These are phyloP conservation scores for Abscondita cerata DNA, from an alignment of 2,888 invertebrate species.

Conservation along the genomic window DNA sequence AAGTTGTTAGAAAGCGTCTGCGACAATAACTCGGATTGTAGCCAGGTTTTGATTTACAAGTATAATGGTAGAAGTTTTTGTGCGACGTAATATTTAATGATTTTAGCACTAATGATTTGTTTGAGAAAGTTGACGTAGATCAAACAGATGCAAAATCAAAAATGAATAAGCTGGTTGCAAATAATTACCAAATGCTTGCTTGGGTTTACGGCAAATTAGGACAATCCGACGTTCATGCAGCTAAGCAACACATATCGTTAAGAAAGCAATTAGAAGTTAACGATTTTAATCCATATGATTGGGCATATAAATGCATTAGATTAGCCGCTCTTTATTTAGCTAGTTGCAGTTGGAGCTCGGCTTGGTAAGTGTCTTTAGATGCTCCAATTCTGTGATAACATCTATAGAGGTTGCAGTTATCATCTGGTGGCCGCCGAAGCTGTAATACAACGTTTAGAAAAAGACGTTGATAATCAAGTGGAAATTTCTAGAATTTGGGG, in stretches of 20 bases:
- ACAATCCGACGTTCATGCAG: slow-evolving; percentile 61
- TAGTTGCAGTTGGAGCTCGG: slow-evolving; percentile 47
- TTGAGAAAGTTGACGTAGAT: slow-evolving; percentile 54
- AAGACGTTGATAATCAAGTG: slow-evolving; percentile 52
- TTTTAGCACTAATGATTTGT: slow-evolving; percentile 63
- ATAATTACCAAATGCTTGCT: slow-evolving; percentile 69
- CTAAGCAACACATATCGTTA: slow-evolving; percentile 65
- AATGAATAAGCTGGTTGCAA: slow-evolving; percentile 66
- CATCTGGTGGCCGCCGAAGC: slow-evolving; percentile 70
- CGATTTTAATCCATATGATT: slow-evolving; percentile 65
- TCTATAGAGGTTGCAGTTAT: slow-evolving; percentile 63
- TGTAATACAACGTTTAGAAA: slow-evolving; percentile 64
- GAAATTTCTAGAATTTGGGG: slow-evolving; percentile 48
- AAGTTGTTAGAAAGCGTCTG: slow-evolving; percentile 61
- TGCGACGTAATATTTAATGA: not conserved
- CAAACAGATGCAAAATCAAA: slow-evolving; percentile 60
- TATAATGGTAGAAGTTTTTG: slow-evolving; percentile 15
- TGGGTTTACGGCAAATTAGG: slow-evolving; percentile 66
- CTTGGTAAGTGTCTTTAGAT: slow-evolving; percentile 45
- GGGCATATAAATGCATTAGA: slow-evolving; percentile 64
- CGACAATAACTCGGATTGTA: slow-evolving; percentile 29
- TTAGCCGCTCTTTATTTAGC: slow-evolving; percentile 62
- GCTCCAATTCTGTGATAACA: not conserved
- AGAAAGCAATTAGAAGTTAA: slow-evolving; percentile 64
- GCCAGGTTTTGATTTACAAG: slow-evolving; percentile 44